A percentile compares a stretch with the other conserved stretches of the same genome.
phyloP scores from a whole-genome alignment of 2,797 vertebrate genomes.

The Spheniscus humboldti region DNA sequence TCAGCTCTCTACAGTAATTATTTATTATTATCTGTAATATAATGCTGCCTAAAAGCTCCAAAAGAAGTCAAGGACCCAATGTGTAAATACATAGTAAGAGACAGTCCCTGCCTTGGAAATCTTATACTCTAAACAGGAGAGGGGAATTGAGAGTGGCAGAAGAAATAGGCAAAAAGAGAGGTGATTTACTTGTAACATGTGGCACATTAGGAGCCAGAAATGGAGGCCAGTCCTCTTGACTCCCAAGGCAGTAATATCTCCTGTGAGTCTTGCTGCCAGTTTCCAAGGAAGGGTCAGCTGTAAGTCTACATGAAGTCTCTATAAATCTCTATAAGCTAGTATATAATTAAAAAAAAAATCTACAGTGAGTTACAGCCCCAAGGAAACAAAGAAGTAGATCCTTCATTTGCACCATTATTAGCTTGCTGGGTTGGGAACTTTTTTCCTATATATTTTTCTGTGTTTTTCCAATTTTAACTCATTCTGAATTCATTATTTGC shows the following conservation, averaged over 20 bases:
- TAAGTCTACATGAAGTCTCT: neutral
- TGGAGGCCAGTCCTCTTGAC: neutral
- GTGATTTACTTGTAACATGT: conserved; percentile 4
- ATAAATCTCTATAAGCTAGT: neutral
- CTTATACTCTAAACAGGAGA: neutral
- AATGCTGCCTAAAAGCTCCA: conserved; percentile 58
- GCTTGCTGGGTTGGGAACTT: neutral
- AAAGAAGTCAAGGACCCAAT: conserved; percentile 36
- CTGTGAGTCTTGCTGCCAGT: neutral
- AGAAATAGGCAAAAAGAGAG: conserved; percentile 27
- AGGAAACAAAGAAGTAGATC: neutral
- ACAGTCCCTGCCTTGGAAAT: conserved; percentile 5
- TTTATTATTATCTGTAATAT: conserved; percentile 56
- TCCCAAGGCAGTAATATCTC: neutral
- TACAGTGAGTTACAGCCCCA: neutral
- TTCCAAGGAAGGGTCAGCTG: neutral
- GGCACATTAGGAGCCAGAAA: conserved; percentile 19
- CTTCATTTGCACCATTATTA: neutral
- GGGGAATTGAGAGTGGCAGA: conserved; percentile 7
- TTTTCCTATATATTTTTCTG: neutral
- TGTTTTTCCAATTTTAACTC: neutral
- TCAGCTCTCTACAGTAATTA: conserved; percentile 60
- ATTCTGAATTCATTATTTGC: neutral
- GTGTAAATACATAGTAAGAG: conserved; percentile 28
- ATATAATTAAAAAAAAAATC: neutral